A percentile compares a stretch with the other conserved stretches of the same genome.
phyloP scores from a whole-genome alignment of 2,113 vertebrate species.

The Pampusana beccarii region DNA sequence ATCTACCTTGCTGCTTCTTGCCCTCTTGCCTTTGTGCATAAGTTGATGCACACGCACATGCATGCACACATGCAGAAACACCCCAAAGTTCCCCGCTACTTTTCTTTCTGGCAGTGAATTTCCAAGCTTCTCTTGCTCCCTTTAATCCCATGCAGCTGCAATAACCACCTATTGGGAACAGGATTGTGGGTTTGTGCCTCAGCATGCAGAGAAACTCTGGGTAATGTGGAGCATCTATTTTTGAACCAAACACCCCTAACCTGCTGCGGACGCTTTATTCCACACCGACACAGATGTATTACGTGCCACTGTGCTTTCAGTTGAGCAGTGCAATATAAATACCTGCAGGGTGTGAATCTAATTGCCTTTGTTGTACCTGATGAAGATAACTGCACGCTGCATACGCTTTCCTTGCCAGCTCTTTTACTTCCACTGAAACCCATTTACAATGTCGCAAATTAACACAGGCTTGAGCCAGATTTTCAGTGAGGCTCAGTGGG shows the following conservation, averaged over 20 bases:
- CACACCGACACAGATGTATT: background rate
- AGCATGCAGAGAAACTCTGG: background rate
- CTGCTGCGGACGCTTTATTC: background rate
- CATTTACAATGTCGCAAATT: conserved; percentile 11
- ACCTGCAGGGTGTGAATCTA: conserved; percentile 33
- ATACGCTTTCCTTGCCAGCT: background rate
- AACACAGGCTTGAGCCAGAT: background rate
- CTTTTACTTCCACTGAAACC: conserved; percentile 1
- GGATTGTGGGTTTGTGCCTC: background rate
- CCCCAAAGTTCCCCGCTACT: background rate
- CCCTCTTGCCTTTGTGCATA: background rate
- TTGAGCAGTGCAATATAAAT: conserved; percentile 36
- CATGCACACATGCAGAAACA: background rate
- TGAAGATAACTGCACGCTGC: conserved; percentile 3
- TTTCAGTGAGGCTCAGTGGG: background rate
- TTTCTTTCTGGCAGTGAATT: background rate
- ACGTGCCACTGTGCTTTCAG: conserved; percentile 1
- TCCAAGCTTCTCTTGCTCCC: background rate
- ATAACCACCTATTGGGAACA: background rate
- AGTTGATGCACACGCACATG: background rate
- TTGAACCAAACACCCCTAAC: background rate
- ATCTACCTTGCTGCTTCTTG: background rate
- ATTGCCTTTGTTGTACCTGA: conserved; percentile 44
- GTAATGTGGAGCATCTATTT: background rate
- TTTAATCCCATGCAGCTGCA: background rate